Base-by-base conservation (phyloP, 2,888 invertebrate genomes). In the Troides oblongomaculatus region DNA sequence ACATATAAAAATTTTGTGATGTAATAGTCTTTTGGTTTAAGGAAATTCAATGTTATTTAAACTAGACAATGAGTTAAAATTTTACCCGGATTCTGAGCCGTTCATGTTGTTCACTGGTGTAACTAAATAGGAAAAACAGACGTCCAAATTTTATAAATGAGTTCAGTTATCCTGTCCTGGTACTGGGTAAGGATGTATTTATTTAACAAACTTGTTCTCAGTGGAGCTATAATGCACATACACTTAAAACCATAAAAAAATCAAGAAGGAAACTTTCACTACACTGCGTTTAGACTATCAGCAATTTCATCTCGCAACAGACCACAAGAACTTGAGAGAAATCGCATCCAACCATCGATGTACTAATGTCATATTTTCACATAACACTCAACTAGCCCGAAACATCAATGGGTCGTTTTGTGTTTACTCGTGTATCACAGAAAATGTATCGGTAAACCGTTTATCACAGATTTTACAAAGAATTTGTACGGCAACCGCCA, bases 31-130 rank as follows among this genome's bases (percentile, higher is more conserved):
- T 1, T 21, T 3, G 3, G 8, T 23, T 23, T 23, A 58, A n/a
- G 12, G 53, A 23, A 25, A 58, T 58, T 58, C 7, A 58, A 14
- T 25, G 23, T 0, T 12, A 23, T 23, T 58, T 23, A 58, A 58
- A 58, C 57, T 58, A 58, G 23, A 23, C 8, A 58, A 30, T 75
- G 70, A 75, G 74, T 65, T 56, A 50, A 66, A 58, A 65, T 53
- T 77, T 95, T 95, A 96, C 96, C 96, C 96, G 93, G 96, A 95
- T 93, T 96, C 96, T 79, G 96, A 95, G 88, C 95, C 95, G 93
- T 96, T 96, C 96, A 96, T 96, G 84, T 84, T 93, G 89, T 77
- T 76, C 72, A 75, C 74, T 81, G 53, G 50, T 72, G 69, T 74
- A 76, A 75, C 75, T 78, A 76, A 74, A 72, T 50, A 62, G 75